Conservation (phyloP, 2,797 vertebrate genomes). For the Danio kyathit region DNA sequence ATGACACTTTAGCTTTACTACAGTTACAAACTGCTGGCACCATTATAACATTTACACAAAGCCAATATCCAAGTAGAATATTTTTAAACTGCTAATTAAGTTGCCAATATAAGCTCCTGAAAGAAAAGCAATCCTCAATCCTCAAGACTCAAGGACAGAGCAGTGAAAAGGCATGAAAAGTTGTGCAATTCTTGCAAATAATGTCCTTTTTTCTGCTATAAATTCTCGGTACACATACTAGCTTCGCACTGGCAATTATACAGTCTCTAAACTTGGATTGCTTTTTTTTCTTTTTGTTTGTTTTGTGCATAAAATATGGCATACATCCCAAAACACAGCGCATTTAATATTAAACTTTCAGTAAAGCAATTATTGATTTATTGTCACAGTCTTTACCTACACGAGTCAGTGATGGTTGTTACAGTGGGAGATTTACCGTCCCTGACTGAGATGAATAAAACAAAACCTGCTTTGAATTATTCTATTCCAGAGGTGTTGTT, state of each 20-base stretch:
- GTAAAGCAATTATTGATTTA: constrained; percentile 1
- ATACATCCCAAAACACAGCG: not conserved
- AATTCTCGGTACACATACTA: not conserved
- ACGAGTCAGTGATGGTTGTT: not conserved
- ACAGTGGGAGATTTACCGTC: not conserved
- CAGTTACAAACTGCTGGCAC: not conserved
- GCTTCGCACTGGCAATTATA: not conserved
- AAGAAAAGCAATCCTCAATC: constrained; percentile 17
- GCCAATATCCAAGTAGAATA: not conserved
- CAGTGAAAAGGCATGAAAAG: not conserved
- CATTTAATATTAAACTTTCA: not conserved
- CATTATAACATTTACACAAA: constrained; percentile 4
- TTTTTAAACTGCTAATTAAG: constrained; percentile 33
- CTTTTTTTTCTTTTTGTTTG: not conserved
- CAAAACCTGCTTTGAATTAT: not conserved
- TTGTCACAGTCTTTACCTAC: not conserved
- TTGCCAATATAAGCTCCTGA: constrained; percentile 18
- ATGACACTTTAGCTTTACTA: not conserved
- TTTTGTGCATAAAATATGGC: not conserved
- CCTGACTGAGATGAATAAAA: constrained; percentile 13
- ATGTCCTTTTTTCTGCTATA: not conserved
- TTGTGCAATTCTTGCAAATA: not conserved
- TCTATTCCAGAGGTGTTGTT: not conserved
- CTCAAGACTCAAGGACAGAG: constrained; percentile 37
- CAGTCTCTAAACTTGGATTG: not conserved